Evolutionary conservation across 2,797 vertebrate genomes (phyloP), one percentile per base, ranked within the genome.

Genomic region (Silurus aristotelis): DNA sequence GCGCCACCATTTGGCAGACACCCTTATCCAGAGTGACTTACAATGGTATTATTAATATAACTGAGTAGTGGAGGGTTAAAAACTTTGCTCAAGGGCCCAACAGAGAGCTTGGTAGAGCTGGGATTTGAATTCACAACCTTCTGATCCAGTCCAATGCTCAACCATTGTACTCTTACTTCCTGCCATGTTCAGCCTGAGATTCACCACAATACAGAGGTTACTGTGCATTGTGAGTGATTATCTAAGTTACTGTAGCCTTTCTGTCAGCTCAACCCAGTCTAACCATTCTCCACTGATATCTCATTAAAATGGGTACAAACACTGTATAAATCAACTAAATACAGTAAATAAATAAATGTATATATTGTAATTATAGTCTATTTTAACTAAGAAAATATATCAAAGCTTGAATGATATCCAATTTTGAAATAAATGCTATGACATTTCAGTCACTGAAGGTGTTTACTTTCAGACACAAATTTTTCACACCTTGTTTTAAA

Each of bases 401-500:
- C 6, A 19, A 17, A 22, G 27, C 56, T 43, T 60, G 14, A 58
- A 19, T 19, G n/a, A 25, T 73, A 15, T 25, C n/a, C 6, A 14
- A 55, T 25, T 56, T 27, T 5, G 20, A 72, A 48, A 22, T 71
- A n/a, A 71, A 71, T 46, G 38, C 0, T 10, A 72, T 22, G 43
- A 46, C 5, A 5, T 52, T 73, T 52, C 46, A 15, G 46, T 73
- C 71, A 52, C 5, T 48, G 10, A 52, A 10, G 70, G 38, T 46
- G 27, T 68, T 70, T 43, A 43, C 46, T 73, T n/a, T 6, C 13
- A 73, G 46, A 73, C 12, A 48, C 5, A 52, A n/a, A 72, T 48
- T n/a, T 15, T 56, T 76, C 73, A 76, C 22, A 76, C 7, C 48
- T 27, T 76, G 48, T 85, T 89, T 73, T 87, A 86, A 93, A 89